These are phyloP conservation scores for Thecocarcelia acutangulata DNA, from an alignment of 2,888 invertebrate genomes.

Conservation along the genomic window DNA sequence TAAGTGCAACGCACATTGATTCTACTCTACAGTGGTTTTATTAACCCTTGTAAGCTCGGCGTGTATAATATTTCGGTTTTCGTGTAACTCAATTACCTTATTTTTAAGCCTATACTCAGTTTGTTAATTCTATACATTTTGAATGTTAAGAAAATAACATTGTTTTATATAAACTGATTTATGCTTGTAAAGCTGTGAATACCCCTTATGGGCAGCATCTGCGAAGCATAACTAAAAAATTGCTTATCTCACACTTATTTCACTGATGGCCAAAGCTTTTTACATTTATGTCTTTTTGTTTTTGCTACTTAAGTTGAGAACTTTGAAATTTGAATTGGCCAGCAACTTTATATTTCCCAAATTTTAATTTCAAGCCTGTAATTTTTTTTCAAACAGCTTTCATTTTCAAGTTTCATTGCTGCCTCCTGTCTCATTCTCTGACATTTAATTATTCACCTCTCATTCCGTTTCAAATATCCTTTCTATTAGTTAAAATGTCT, in stretches of 20 bases:
- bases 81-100: no score
- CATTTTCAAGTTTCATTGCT: slow-evolving; percentile 6
- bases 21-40: no score
- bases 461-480: slow-evolving; percentile 61
- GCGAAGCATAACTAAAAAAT: slow-evolving; percentile 16
- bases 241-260: slow-evolving; percentile 1
- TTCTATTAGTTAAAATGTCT: slow-evolving; percentile 58
- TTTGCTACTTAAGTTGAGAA: not conserved
- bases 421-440: slow-evolving; percentile 45
- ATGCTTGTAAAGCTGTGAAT: slow-evolving; percentile 4
- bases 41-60: no score
- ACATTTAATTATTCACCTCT: slow-evolving; percentile 64
- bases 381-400: not conserved
- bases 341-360: slow-evolving; percentile 28
- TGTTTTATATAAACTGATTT: no score
- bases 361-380: not conserved
- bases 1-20: no score
- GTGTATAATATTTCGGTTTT: no score
- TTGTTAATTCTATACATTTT: no score
- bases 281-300: not conserved
- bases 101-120: no score
- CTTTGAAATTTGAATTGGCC: slow-evolving; percentile 35
- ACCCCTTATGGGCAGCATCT: slow-evolving; percentile 12
- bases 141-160: no score
- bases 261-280: slow-evolving; percentile 11